Evolutionary conservation across 1,140 invertebrate species (phyloP).

Genomic region (Zaprionus capensis): DNA sequence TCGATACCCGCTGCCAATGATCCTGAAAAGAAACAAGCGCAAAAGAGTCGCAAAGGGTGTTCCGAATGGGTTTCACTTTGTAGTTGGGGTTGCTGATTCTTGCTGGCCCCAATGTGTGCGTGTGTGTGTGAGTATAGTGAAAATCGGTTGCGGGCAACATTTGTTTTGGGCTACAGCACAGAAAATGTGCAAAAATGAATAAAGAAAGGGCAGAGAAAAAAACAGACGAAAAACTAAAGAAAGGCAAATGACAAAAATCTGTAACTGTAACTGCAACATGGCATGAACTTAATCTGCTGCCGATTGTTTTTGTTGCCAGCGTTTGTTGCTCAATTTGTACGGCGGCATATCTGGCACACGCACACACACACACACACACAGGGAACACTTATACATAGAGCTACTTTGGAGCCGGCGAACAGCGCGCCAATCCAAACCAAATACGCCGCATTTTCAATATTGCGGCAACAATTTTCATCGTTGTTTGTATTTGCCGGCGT

Average conservation of each 20-base stretch:
- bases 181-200: slow-evolving; percentile 76
- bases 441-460: slow-evolving; percentile 79
- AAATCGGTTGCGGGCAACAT: slow-evolving; percentile 77
- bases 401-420: slow-evolving; percentile 29
- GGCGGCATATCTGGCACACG: neutral
- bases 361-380: neutral
- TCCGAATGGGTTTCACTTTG: slow-evolving; percentile 56
- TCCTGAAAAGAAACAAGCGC: slow-evolving; percentile 72
- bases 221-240: slow-evolving; percentile 24
- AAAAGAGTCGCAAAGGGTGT: slow-evolving; percentile 72
- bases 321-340: slow-evolving; percentile 76
- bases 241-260: slow-evolving; percentile 59
- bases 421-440: slow-evolving; percentile 55
- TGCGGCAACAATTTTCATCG: slow-evolving; percentile 81
- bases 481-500: slow-evolving; percentile 74
- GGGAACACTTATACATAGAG: slow-evolving; percentile 2
- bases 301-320: slow-evolving; percentile 62
- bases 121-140: slow-evolving; percentile 46
- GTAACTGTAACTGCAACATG: slow-evolving; percentile 82
- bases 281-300: slow-evolving; percentile 80
- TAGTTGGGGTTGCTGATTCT: slow-evolving; percentile 19
- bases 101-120: neutral
- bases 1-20: slow-evolving; percentile 70
- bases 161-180: slow-evolving; percentile 76
- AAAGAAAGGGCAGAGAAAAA: slow-evolving; percentile 28